These are phyloP conservation scores for Phymanthus crucifer DNA, from an alignment of 92 coral and sea anemone genomes.

Conservation along the genomic window DNA sequence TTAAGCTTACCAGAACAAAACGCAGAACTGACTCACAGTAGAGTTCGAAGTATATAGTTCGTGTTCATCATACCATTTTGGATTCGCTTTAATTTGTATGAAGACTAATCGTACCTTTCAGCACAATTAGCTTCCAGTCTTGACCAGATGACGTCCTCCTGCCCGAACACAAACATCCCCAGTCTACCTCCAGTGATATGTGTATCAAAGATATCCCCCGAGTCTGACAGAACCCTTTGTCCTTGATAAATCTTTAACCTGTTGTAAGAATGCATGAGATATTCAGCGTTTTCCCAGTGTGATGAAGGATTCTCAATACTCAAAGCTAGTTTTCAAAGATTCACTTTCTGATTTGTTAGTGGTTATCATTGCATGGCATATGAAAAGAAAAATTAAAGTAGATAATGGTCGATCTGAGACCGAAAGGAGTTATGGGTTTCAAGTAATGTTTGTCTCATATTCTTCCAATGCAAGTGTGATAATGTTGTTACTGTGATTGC, in stretches of 20 bases:
- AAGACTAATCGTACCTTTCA: constrained; percentile 63
- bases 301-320: not conserved
- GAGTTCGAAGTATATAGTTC: not conserved
- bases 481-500: too few relatives aligned
- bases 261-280: constrained; percentile 8
- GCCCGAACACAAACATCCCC: constrained; percentile 94
- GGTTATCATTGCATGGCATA: too few relatives aligned
- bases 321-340: not conserved
- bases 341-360: too few relatives aligned
- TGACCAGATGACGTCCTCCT: constrained; percentile 95
- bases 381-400: too few relatives aligned
- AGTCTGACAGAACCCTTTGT: constrained; percentile 71
- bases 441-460: too few relatives aligned
- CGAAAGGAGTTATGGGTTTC: too few relatives aligned
- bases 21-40: too few relatives aligned
- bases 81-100: too few relatives aligned
- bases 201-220: constrained; percentile 84
- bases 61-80: not conserved
- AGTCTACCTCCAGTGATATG: constrained; percentile 91
- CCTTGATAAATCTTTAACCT: constrained; percentile 78
- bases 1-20: too few relatives aligned
- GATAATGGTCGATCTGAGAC: too few relatives aligned
- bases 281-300: too few relatives aligned
- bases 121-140: constrained; percentile 83
- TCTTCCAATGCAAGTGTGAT: too few relatives aligned